Evolutionary conservation across 1,140 invertebrate species (phyloP), one percentile per base, ranked within the genome.

Genomic region (Pogonus chalceus): DNA sequence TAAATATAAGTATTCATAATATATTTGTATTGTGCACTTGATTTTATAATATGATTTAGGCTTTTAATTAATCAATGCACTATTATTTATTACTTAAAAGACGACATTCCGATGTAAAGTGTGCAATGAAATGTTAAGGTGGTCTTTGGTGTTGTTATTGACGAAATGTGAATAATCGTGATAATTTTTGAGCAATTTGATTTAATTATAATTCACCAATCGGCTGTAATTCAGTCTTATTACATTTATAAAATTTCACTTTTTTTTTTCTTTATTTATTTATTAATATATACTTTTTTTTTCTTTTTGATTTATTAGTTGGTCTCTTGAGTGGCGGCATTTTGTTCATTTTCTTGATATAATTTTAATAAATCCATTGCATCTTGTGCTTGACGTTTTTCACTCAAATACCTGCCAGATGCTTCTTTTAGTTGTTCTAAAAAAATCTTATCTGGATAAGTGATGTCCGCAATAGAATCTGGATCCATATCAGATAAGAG

Each of bases 401-500:
- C 87, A 60, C 82, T 78, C 26, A 89, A 72, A 65, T 77, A 88
- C 74, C 87, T 78, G 63, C 86, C 83, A 58, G 87, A 88, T 23
- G 84, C 84, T 75, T 90, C 86, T 68, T 89, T 90, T 20, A 90
- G 71, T 66, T 89, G 85, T 61, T 88, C 86, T 64, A 90, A 71
- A 65, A 90, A 90, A 55, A 81, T 78, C 69, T 80, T 84, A 62
- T 80, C 85, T 69, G 81, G 84, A 62, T 87, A 87, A 26, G 84
- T 85, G 60, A 89, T 85, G 64, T 90, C 87, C 46, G 81, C 81
- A 57, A 90, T 70, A 57, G 83, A 87, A 54, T 90, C 85, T 21
- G 87, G 87, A 72, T 90, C 85, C 87, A 90, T 90, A 63, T 90
- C 87, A 56, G 85, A 87, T 2, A 90, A 70, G 2, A 88, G 73